phyloP scores from a whole-genome alignment of 2,113 vertebrate species.

The Oenanthe melanoleuca region DNA sequence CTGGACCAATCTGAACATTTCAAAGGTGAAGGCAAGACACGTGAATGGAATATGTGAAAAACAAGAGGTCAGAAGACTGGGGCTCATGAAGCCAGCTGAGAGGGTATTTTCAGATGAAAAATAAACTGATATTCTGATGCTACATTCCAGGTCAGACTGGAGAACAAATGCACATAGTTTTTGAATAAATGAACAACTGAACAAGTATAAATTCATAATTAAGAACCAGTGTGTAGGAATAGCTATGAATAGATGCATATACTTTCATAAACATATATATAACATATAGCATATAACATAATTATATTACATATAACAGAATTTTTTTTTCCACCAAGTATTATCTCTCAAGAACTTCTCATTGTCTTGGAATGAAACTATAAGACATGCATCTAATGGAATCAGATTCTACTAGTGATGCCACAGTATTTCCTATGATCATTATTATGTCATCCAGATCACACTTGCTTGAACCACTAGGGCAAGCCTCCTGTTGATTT shows the following conservation, averaged over 20 bases:
- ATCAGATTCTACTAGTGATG: not conserved
- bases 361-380: not conserved
- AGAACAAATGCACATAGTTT: not conserved
- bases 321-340: not conserved
- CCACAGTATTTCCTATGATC: not conserved
- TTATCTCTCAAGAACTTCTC: not conserved
- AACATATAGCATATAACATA: too few species aligned
- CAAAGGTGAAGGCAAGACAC: not conserved
- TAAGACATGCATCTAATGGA: not conserved
- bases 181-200: not conserved
- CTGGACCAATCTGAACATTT: not conserved
- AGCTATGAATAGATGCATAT: not conserved
- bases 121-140: not conserved
- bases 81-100: not conserved
- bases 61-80: not conserved
- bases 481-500: not conserved
- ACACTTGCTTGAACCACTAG: not conserved
- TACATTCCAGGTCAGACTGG: not conserved
- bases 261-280: not conserved
- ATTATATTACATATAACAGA: not conserved
- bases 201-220: not conserved
- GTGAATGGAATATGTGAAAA: not conserved
- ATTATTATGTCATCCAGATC: not conserved
- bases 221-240: not conserved
- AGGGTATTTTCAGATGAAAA: not conserved